Base-by-base conservation (phyloP, 1,140 invertebrate species). In the Drosophila simulans region DNA sequence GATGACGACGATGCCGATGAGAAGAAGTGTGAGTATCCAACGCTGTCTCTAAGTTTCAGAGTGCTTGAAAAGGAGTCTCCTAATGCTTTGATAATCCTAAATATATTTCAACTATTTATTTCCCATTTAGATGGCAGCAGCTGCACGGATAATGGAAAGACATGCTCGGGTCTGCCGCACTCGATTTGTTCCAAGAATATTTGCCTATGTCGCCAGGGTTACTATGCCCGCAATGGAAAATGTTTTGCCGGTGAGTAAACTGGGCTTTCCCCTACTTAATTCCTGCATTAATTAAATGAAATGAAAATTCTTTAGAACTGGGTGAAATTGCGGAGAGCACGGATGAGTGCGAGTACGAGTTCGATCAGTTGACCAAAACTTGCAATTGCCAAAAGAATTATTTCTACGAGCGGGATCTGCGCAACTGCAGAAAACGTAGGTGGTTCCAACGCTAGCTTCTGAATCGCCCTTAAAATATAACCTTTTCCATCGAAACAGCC, bases 361-460 rank as follows among this genome's bases (percentile, higher is more conserved):
- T 83, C 45, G 88, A 92, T 73, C 63, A 83, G 5, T 20, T 75
- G 57, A 78, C 91, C 49, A 91, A 90, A 76, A 90, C 81, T 64
- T 92, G 91, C 58, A 72, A 81, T 80, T 92, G 91, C 89, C 85
- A 91, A 90, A 91, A 79, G 72, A 92, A 92, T 45, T 90, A 80
- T 62, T 92, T 92, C 49, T 92, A 91, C 58, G 88, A 92, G 46
- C 46, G 69, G 20, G 90, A 83, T 75, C 53, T 92, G 55, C 80
- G 91, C 45, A 80, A 59, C 48, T 92, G 91, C 49, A 69, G 88
- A 54, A 92, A 92, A 91, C 88, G 91, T 92, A 76, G 73, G 88
- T 70, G 5, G 0, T 25, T 39, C 0, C 20, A 0, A 0, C 4
- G 15, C 4, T 12, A 3, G 5, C 0, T 1, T 43, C 2, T 2